Evolutionary conservation across 2,113 vertebrate species (phyloP), one percentile per base, ranked within the genome.

Genomic region (Peucedramus taeniatus): DNA sequence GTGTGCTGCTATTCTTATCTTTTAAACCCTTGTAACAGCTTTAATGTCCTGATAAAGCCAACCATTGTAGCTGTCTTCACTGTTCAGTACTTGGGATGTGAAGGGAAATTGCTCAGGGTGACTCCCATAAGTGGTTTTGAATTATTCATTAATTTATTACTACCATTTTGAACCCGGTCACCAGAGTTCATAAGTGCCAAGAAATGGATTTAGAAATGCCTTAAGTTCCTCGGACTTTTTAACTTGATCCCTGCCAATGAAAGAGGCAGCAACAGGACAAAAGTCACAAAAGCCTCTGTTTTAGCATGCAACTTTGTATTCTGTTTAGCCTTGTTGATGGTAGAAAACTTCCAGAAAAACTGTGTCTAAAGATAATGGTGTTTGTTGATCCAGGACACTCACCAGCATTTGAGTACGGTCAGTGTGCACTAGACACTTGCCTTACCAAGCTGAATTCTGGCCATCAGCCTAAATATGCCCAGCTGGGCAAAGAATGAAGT

Each of bases 1-100:
- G 2, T 71, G 68, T 70, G 54, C 83, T 92, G 76, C 85, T 96
- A 83, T 93, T 95, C 91, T 97, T 96, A 95, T 96, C 93, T 95
- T 93, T 91, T 65, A 96, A 87, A 86, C 59, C 14, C 93, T 94
- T 96, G 63, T 91, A 93, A 88, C 33, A 90, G 35, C 87, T 92
- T 86, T 93, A 92, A 83, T 11, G 8, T 86, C 56, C 68, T 61
- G 87, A 93, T 93, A 89, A 90, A 89, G 54, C 51, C 72, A 93
- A 44, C 75, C 56, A 79, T 76, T 84, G 71, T 82, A 82, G 87
- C 87, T 95, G 85, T 77, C 82, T 83, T 96, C 83, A 49, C 80
- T 92, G 40, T n/a, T 97, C 44, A 57, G 65, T 70, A 79, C 59
- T 47, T 28, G 53, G 31, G 30, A 87, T 61, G 30, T 60, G 40